Evolutionary conservation across 2,888 invertebrate species (phyloP), one percentile per base, ranked within the genome.

Genomic region (Boloria euphrosyne): DNA sequence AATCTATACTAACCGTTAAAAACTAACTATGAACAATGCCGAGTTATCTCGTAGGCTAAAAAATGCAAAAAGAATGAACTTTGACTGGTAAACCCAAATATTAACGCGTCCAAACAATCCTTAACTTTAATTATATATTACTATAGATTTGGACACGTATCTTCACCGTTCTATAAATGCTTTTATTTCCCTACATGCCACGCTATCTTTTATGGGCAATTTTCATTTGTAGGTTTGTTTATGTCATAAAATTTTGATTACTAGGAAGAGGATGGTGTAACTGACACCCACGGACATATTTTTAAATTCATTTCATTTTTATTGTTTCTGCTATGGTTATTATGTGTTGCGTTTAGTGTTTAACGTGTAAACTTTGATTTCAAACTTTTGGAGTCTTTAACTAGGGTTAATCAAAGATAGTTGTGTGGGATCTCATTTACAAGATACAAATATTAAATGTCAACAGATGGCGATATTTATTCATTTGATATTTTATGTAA

Each of bases 161-260:
- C 77, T 74, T 69, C 71, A 54, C 61, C 54, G 50, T 53, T 76
- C 73, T 71, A 75, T 84, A 81, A 84, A 84, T 78, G 80, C 78
- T 82, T 81, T 76, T 80, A 77, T 72, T 74, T 73, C 73, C 74
- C 73, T 74, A 74, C 76, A 67, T 74, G 76, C 68, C 69, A 65
- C 72, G 75, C 78, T 78, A 71, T 71, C 76, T 66, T 84, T 86
- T 85, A 86, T 84, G 76, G 76, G 74, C 74, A 75, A 66, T 75
- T 78, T 80, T 80, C 78, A 79, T 82, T 76, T 74, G 74, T 71
- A 75, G 66, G 76, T 74, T 73, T 71, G 75, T 76, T 75, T 72
- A 71, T 71, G 72, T 78, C 77, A 74, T 84, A 80, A 80, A 82
- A 73, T 71, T 67, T 73, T 74, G 73, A 76, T 75, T 76, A 64